Conservation (phyloP, 2,113 vertebrate genomes). For the Oceanodroma tethys region DNA sequence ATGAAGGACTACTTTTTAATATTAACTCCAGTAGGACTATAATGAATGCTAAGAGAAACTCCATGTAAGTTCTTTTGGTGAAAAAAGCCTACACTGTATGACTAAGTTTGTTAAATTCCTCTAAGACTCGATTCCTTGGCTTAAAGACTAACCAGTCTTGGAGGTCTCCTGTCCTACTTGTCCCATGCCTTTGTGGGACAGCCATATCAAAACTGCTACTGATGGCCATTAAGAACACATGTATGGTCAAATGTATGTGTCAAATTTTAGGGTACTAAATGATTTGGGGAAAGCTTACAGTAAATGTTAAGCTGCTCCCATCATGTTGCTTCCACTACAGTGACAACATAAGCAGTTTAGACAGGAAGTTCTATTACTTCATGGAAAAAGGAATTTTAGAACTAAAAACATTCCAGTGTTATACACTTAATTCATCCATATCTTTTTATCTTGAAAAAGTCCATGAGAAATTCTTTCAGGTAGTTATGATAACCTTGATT, state of each 20-base stretch:
- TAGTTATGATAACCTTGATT: background rate
- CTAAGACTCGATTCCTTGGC: background rate
- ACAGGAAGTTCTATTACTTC: background rate
- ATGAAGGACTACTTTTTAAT: background rate
- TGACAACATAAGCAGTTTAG: background rate
- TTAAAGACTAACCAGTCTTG: background rate
- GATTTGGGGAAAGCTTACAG: background rate
- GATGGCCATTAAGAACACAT: background rate
- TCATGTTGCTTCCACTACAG: background rate
- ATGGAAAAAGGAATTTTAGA: background rate
- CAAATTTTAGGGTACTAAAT: background rate
- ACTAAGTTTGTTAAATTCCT: background rate
- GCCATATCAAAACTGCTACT: background rate
- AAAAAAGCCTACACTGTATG: background rate
- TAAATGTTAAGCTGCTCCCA: background rate
- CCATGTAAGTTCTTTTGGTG: background rate
- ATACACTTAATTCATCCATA: background rate
- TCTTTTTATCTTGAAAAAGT: background rate
- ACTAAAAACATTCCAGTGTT: background rate
- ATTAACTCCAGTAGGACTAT: background rate
- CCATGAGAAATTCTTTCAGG: background rate
- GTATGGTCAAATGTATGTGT: too few relatives aligned
- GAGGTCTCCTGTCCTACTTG: background rate
- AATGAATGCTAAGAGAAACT: background rate
- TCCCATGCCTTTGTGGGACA: background rate